Percentiles rank a stretch among this genome's conserved stretches.
phyloP scores from a whole-genome alignment of 2,797 vertebrate species.

The Sternotherus odoratus region DNA sequence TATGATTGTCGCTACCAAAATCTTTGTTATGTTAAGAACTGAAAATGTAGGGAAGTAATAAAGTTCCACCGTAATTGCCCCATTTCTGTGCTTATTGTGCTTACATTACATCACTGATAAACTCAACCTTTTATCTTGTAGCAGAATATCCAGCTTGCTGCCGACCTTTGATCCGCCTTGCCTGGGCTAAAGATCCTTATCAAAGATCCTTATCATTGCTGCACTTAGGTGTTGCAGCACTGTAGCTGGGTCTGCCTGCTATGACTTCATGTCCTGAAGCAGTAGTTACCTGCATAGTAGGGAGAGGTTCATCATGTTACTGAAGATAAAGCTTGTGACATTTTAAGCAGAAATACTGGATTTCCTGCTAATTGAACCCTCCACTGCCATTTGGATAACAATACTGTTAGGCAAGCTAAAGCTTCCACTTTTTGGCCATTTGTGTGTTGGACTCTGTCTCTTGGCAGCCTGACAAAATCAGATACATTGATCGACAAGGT shows the following conservation, averaged over 20 bases:
- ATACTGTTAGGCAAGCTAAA: conserved; percentile 4
- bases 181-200: neutral
- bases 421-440: neutral
- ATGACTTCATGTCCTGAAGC: neutral
- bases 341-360: conserved; percentile 1
- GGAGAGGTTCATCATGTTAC: neutral
- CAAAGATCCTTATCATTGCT: neutral
- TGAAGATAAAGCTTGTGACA: neutral
- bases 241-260: neutral
- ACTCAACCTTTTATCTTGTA: neutral
- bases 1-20: neutral
- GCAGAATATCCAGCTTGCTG: neutral
- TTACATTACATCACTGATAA: neutral
- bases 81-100: neutral
- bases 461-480: neutral
- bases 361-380: neutral
- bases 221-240: neutral
- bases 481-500: neutral
- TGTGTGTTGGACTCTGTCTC: neutral
- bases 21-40: neutral
- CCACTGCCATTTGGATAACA: conserved; percentile 33
- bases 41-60: neutral
- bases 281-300: accelerated
- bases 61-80: no score
- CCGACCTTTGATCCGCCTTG: neutral